phyloP scores from a whole-genome alignment of 2,888 invertebrate species.

The Drosophila niveifrons region DNA sequence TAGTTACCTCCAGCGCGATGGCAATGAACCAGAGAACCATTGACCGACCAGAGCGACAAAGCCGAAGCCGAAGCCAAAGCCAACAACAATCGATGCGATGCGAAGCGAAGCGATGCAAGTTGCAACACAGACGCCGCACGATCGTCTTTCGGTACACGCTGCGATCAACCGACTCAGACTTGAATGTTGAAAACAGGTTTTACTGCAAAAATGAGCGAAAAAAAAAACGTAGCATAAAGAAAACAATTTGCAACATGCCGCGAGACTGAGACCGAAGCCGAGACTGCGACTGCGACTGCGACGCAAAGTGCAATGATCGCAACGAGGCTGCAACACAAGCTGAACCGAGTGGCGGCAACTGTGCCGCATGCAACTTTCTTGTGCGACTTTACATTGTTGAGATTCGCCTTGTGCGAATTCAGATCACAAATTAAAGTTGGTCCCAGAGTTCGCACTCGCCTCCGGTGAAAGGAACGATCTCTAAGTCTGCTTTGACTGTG shows the following conservation, averaged over 20 bases:
- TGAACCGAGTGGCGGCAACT: slow-evolving; percentile 1
- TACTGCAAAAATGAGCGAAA: slow-evolving; percentile 8
- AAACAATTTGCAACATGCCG: slow-evolving; percentile 65
- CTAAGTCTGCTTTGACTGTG: neutral
- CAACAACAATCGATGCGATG: slow-evolving; percentile 42
- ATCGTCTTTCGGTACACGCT: slow-evolving; percentile 19
- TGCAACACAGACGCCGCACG: slow-evolving; percentile 48
- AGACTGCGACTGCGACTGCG: slow-evolving; percentile 15
- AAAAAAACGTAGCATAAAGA: neutral
- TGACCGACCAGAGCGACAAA: slow-evolving; percentile 80
- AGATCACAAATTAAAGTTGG: slow-evolving; percentile 10
- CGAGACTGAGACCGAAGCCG: slow-evolving; percentile 27
- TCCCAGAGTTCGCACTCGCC: neutral
- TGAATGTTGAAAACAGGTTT: slow-evolving; percentile 65
- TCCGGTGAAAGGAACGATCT: neutral
- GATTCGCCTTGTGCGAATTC: slow-evolving; percentile 1
- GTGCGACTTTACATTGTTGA: neutral
- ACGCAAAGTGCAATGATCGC: slow-evolving; percentile 78
- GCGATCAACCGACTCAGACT: slow-evolving; percentile 1
- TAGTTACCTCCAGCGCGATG: slow-evolving; percentile 85
- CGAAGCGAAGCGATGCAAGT: slow-evolving; percentile 57
- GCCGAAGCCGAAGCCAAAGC: slow-evolving; percentile 38
- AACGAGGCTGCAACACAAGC: slow-evolving; percentile 60
- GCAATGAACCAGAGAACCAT: slow-evolving; percentile 86
- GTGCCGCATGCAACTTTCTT: slow-evolving; percentile 17